These are phyloP conservation scores for Balaenoptera acutorostrata DNA, from an alignment of 2,113 vertebrate genomes.

Conservation along the genomic window DNA sequence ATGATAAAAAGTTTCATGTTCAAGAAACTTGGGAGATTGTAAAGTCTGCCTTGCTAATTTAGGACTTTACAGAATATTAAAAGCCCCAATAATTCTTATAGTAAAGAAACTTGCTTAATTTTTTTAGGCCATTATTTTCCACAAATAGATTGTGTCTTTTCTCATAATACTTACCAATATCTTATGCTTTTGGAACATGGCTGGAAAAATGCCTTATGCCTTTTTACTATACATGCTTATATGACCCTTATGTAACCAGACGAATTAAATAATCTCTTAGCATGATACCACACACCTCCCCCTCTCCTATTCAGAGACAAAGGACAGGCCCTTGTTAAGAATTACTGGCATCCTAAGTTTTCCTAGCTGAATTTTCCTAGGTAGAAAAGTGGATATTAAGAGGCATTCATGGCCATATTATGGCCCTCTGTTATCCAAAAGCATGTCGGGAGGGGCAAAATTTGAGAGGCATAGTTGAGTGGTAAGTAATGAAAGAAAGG, in stretches of 20 bases:
- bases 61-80: not conserved
- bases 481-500: not conserved
- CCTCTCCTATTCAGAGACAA: not conserved
- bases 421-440: not conserved
- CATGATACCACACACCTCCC: not conserved
- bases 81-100: not conserved
- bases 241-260: not conserved
- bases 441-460: not conserved
- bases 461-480: not conserved
- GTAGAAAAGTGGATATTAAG: not conserved
- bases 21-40: not conserved
- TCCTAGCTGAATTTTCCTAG: not conserved
- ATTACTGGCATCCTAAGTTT: not conserved
- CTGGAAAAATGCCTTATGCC: not conserved
- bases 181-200: not conserved
- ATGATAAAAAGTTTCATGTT: not conserved
- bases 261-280: not conserved
- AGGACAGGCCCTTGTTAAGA: not conserved
- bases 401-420: not conserved
- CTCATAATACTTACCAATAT: not conserved
- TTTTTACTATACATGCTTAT: not conserved
- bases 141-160: not conserved
- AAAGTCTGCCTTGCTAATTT: not conserved
- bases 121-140: not conserved
- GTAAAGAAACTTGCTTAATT: not conserved